phyloP scores from a whole-genome alignment of 2,888 invertebrate species.

The Baronia brevicornis region DNA sequence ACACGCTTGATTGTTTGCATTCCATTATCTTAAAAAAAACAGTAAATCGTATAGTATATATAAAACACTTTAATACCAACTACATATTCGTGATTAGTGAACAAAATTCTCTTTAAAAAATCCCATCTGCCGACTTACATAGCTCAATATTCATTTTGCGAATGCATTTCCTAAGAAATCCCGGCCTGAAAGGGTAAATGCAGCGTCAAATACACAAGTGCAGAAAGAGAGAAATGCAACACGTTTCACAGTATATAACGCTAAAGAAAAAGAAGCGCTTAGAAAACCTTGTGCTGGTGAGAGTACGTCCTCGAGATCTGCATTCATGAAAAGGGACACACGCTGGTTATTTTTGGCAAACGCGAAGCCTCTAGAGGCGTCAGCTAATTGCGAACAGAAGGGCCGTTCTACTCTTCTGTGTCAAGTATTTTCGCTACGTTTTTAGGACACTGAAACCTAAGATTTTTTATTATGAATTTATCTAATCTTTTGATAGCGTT shows the following conservation, averaged over 20 bases:
- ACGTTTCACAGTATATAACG: slow-evolving; percentile 6
- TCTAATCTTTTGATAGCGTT: no score
- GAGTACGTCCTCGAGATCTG: slow-evolving; percentile 2
- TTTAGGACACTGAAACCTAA: slow-evolving; percentile 12
- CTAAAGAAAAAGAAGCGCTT: slow-evolving; percentile 5
- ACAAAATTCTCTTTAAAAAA: no score
- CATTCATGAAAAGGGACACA: slow-evolving; percentile 12
- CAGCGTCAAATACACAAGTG: neutral
- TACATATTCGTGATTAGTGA: no score
- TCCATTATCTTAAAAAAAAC: no score
- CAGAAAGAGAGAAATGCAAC: slow-evolving; percentile 5
- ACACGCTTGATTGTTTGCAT: no score
- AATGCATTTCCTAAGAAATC: no score
- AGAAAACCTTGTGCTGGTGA: slow-evolving; percentile 3
- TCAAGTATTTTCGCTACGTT: slow-evolving; percentile 12
- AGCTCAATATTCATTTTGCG: no score
- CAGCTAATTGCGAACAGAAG: slow-evolving; percentile 16
- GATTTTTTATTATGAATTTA: no score
- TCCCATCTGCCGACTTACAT: no score
- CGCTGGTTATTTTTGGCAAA: slow-evolving; percentile 14
- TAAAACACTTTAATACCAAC: no score
- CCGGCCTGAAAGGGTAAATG: no score
- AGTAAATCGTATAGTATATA: no score
- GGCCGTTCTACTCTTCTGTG: slow-evolving; percentile 12
- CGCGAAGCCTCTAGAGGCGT: slow-evolving; percentile 12